Evolutionary conservation across 2,888 invertebrate genomes (phyloP).

Genomic region (Oscheius sp.): DNA sequence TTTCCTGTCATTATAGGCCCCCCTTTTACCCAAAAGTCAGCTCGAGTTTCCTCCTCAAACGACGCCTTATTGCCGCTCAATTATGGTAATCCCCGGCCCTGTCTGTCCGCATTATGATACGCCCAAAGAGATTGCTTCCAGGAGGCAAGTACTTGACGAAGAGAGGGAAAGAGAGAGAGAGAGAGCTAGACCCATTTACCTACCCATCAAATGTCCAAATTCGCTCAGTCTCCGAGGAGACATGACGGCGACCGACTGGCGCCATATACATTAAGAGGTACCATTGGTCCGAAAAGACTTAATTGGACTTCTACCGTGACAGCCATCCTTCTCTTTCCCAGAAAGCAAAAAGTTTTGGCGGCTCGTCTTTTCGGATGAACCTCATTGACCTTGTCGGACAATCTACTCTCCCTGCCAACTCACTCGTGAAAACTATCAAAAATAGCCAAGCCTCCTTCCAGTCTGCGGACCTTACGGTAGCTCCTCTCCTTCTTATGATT

Average conservation of each 20-base stretch:
- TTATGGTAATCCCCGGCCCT: conserved; percentile 22
- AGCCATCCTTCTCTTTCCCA: conserved; percentile 8
- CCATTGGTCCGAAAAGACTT: neutral
- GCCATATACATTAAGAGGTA: conserved; percentile 24
- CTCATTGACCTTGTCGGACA: conserved; percentile 1
- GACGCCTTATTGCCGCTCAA: conserved; percentile 25
- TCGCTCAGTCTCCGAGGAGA: conserved; percentile 21
- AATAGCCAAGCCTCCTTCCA: neutral
- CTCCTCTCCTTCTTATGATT: neutral
- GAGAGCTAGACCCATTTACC: conserved; percentile 1
- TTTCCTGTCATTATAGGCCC: neutral
- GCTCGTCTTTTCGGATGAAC: neutral
- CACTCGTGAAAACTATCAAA: neutral
- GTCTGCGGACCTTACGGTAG: neutral
- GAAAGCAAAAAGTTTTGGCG: neutral
- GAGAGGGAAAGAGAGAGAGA: neutral
- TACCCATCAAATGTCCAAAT: neutral
- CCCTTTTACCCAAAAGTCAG: conserved; percentile 6
- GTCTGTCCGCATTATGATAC: conserved; percentile 29
- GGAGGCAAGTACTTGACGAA: no score
- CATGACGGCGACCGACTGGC: conserved; percentile 18
- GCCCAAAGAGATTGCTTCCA: conserved; percentile 19
- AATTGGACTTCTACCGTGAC: neutral
- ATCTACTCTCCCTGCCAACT: neutral
- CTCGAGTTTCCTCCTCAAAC: conserved; percentile 7